Evolutionary conservation across 2,113 vertebrate species (phyloP), one percentile per base, ranked within the genome.

Genomic region (Oncorhynchus mykiss): DNA sequence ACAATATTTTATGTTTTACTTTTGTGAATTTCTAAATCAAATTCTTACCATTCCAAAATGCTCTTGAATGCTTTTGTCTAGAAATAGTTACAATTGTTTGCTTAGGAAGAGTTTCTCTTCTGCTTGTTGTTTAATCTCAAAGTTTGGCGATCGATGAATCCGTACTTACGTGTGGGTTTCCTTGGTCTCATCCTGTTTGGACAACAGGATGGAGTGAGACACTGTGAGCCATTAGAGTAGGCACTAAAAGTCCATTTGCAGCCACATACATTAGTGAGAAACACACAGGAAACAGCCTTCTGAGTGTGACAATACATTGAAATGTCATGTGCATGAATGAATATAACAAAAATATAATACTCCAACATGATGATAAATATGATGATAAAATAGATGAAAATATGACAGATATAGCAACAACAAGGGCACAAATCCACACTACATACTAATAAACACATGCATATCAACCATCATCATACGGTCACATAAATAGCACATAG

Each of bases 131-230:
- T 48, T 60, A 48, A 77, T 71, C 60, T 27, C 59, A 71, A 51
- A 51, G 7, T 51, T 27, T n/a, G 57, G 22, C 29, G 67, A 72
- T 67, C 60, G 48, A 57, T 78, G 59, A n/a, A 59, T 72, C 70
- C 6, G 12, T 9, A 20, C 45, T 72, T 45, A 72, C 49, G 62
- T 27, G 1, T 18, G 27, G 12, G 20, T 71, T 78, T 77, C 75
- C 75, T 77, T 77, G 75, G 75, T 65, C 69, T 77, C 75, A 71
- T 77, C 75, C 75, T 65, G 75, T 71, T 77, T 77, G 68, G 67
- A 72, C 76, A 45, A 45, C 39, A 67, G 70, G 76, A 78, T 72
- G 48, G 70, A 51, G 70, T 66, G 62, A 72, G 16, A 77, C 75
- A 72, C 25, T 13, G 39, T 45, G 62, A 72, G 20, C 62, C 14